Conservation (phyloP, 2,113 vertebrate species). For the Catharus bicknelli region DNA sequence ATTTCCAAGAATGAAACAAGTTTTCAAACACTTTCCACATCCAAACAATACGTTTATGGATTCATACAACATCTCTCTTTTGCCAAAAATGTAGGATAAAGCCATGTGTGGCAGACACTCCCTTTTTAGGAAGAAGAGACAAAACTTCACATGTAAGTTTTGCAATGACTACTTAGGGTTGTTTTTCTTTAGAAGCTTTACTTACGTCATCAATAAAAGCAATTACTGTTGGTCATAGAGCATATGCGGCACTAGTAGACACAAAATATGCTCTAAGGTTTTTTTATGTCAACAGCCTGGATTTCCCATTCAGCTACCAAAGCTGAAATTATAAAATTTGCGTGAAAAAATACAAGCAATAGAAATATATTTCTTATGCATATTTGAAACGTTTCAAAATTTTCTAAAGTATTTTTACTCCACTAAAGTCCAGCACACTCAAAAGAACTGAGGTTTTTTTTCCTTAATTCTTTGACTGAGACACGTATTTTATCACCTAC, state of each 20-base stretch:
- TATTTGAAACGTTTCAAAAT: neutral
- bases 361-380: neutral
- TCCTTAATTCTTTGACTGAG: neutral
- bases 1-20: neutral
- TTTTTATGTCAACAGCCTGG: neutral
- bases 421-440: neutral
- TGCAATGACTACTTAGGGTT: neutral
- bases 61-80: neutral
- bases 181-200: neutral
- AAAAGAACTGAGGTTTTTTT: neutral
- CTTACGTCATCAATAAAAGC: neutral
- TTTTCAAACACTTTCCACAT: neutral
- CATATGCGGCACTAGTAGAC: neutral
- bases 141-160: neutral
- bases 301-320: neutral
- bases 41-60: neutral
- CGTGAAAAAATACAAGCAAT: neutral
- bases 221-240: neutral
- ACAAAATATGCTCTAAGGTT: neutral
- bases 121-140: neutral
- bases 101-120: neutral
- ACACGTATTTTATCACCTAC: neutral
- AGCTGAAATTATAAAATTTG: neutral
- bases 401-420: neutral
- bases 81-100: neutral